Evolutionary conservation across 2,888 invertebrate species (phyloP), one percentile per base, ranked within the genome.

Genomic region (Emmelina monodactyla): DNA sequence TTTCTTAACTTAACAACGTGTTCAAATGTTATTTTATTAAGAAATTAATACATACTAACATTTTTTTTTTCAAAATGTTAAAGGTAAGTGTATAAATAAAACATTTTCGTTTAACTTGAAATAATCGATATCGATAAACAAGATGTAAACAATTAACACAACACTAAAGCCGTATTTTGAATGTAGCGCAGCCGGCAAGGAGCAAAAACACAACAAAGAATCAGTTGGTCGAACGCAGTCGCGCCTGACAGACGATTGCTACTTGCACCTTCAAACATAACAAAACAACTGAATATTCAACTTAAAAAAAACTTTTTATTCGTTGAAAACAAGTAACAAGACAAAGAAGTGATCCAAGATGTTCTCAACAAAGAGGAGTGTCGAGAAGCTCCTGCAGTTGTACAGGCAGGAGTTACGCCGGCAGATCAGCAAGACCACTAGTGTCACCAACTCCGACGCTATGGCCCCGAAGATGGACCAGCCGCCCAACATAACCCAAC

Each of bases 341-440:
- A n/a, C 11, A 29, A 29, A 29, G 5, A 13, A 31, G 16, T 16
- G 28, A 28, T 29, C n/a, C n/a, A 69, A 57, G 42, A 79, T 80
- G 80, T 73, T 68, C 53, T 62, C 69, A 9, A 60, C 76, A 30
- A 68, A 60, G 59, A 72, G 65, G 49, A 66, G 68, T 49, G 53
- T 72, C 48, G 73, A 73, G 33, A 69, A 54, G 50, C 50, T 76
- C 37, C 47, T 75, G 35, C 68, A 71, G 47, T 53, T 65, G 32
- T 78, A 75, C 54, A 72, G 65, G 51, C 69, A 71, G 49, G 79
- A 79, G 49, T 52, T 79, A 34, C 68, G 75, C 49, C 65, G 81
- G 41, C 72, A 78, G 40, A 85, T 85, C 45, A 84, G 83, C 62
- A 85, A 84, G 62, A 85, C 84, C 1, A 81, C 83, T 12, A 83